Conservation (phyloP, 2,113 vertebrate species). For the Nipponia nippon region DNA sequence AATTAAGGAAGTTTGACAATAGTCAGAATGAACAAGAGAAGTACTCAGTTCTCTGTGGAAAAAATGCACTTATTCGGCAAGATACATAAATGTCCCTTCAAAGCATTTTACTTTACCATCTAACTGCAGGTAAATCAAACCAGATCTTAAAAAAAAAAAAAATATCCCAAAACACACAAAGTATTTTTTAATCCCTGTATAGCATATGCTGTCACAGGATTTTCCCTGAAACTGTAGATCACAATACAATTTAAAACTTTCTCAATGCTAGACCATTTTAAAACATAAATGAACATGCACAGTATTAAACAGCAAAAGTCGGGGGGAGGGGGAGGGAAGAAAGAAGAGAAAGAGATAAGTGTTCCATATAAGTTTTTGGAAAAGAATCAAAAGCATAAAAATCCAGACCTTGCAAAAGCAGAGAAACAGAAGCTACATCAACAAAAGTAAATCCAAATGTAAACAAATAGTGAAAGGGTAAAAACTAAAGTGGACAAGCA, state of each 20-base stretch:
- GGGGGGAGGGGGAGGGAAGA: not conserved
- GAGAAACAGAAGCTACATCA: not conserved
- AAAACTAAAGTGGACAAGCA: not conserved
- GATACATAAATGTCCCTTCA: not conserved
- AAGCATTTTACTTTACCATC: not conserved
- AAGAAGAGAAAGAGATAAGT: fast-evolving
- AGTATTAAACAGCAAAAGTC: not conserved
- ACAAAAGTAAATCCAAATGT: not conserved
- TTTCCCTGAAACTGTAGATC: not conserved
- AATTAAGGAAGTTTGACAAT: not conserved
- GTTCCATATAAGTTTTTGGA: not conserved
- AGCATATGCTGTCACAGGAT: not conserved
- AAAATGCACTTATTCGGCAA: not conserved
- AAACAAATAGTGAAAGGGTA: not conserved
- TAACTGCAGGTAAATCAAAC: not conserved
- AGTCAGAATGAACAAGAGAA: not conserved
- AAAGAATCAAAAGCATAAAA: not conserved
- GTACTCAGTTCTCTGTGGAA: not conserved
- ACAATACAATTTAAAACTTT: not conserved
- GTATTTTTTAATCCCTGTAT: not conserved
- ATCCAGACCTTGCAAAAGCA: not conserved
- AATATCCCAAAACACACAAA: not conserved
- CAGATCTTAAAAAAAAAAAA: not conserved
- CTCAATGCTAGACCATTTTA: not conserved
- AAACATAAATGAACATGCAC: not conserved